Evolutionary conservation across 1,140 invertebrate genomes (phyloP).

Genomic region (Nautilus pompilius): DNA sequence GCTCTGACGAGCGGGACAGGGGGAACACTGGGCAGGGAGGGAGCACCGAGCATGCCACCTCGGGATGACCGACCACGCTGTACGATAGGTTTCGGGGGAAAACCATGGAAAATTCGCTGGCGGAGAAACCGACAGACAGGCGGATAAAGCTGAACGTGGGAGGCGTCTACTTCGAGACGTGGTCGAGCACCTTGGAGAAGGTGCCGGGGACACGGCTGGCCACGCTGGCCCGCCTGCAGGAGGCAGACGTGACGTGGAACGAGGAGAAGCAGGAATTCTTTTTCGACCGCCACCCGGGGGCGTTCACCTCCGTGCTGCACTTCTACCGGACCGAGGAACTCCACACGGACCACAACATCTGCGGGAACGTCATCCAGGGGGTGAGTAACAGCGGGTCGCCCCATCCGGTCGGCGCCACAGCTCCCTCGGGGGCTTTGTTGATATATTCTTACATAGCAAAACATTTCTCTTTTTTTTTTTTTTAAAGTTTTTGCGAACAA

Average conservation of each 20-base stretch:
- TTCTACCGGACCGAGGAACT: conserved; percentile 49
- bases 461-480: too few species aligned
- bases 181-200: conserved; percentile 27
- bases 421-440: too few species aligned
- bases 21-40: too few species aligned
- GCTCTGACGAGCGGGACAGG: too few species aligned
- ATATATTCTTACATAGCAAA: too few species aligned
- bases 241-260: conserved; percentile 37
- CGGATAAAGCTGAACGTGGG: conserved; percentile 35
- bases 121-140: conserved; percentile 17
- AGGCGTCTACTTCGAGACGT: conserved; percentile 32
- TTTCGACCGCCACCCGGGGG: conserved; percentile 48
- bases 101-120: too few species aligned
- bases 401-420: too few species aligned
- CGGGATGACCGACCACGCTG: too few species aligned
- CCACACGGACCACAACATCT: conserved; percentile 98
- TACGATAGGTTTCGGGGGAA: too few species aligned
- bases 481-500: too few species aligned
- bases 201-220: conserved; percentile 34
- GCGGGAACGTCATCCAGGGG: conserved; percentile 93
- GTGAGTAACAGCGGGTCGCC: conserved; percentile 25
- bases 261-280: conserved; percentile 39
- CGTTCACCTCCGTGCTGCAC: conserved; percentile 44
- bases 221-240: conserved; percentile 27
- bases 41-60: too few species aligned